Base-by-base conservation (phyloP, 2,797 vertebrate genomes). In the Halcyon badia region DNA sequence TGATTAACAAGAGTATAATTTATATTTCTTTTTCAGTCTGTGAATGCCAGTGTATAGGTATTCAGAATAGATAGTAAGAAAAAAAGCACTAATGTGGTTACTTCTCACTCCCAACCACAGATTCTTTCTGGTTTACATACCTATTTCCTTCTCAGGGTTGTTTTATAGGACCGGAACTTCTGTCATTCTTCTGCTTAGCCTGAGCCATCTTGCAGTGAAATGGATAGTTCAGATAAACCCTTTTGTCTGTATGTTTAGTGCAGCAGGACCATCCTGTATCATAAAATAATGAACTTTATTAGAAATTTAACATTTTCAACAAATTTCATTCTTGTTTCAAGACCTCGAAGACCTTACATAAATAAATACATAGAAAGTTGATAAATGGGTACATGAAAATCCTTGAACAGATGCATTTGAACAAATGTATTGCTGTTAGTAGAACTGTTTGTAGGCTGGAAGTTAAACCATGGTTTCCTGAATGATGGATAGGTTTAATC, bases 231-330 rank as follows among this genome's bases (percentile, higher is more conserved):
- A 14, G 41, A 65, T 70, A 88, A 86, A 86, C 5, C 4, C 13
- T 68, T 80, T 11, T 49, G 22, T 49, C 3, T 56, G 5, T 26
- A 21, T 57, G 52, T 79, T 56, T 77, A 87, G 51, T 18, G 10
- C 7, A n/a, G 2, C 1, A 3, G 41, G 5, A 13, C 4, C 20
- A 54, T 49, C 31, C 26, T 41, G 4, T 44, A 8, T 48, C 18
- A 79, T 28, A 89, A 85, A 81, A 76, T 71, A 79, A 9, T 46
- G 12, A 64, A 58, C 31, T 56, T 71, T 37, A 30, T 77, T 28
- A 84, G 58, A 82, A 95, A 70, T 58, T 5, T 39, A 72, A 39
- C 1, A 39, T 51, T 85, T 92, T 35, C 28, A 57, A 37, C 5
- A 69, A 56, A 72, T 78, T 51, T 54, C 0, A 11, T 46, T 82